Conservation (phyloP, 2,113 vertebrate species). For the Calidris pygmaea region DNA sequence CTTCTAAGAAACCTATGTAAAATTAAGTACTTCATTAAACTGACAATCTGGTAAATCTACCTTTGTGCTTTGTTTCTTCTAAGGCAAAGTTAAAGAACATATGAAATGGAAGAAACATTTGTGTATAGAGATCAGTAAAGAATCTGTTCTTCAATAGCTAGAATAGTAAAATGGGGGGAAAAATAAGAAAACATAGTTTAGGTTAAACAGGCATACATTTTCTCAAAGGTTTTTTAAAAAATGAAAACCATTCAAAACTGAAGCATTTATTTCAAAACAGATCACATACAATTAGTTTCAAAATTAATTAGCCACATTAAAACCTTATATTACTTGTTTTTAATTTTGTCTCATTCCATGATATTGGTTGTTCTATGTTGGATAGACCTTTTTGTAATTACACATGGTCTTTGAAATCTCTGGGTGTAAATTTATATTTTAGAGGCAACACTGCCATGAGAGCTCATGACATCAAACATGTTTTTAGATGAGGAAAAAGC, state of each 20-base stretch:
- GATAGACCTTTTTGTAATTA: background rate
- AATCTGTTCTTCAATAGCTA: background rate
- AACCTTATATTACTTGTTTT: background rate
- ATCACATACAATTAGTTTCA: background rate
- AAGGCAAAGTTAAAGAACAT: background rate
- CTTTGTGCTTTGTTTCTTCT: slow-evolving; percentile 45
- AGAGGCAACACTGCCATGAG: background rate
- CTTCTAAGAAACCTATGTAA: slow-evolving; percentile 47
- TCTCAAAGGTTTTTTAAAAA: background rate
- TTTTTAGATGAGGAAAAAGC: background rate
- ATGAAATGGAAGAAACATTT: background rate
- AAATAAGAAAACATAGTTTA: background rate
- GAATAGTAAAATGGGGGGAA: fast-evolving
- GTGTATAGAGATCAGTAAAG: background rate
- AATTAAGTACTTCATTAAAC: slow-evolving; percentile 60
- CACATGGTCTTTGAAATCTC: background rate
- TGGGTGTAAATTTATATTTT: background rate
- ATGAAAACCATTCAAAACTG: background rate
- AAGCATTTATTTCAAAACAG: background rate
- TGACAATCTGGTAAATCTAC: slow-evolving; percentile 35
- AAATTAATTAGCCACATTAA: background rate
- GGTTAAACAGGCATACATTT: fast-evolving
- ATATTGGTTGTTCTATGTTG: fast-evolving
- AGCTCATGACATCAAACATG: background rate
- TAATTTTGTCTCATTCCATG: background rate